Conservation (phyloP, 2,113 vertebrate genomes). For the Nestor notabilis region DNA sequence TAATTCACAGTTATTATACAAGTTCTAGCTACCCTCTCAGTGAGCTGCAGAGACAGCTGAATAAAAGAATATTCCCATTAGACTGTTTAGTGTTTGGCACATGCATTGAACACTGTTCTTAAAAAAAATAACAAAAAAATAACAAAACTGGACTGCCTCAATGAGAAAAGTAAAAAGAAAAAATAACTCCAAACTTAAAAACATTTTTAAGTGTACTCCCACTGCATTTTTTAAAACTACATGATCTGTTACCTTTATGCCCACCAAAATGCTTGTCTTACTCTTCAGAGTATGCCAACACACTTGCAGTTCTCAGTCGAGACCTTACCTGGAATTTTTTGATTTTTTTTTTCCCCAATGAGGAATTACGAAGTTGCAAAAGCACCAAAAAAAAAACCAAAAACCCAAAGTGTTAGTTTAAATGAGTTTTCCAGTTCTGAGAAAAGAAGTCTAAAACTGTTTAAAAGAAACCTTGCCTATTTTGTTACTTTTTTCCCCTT, state of each 20-base stretch:
- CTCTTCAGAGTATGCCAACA: not conserved
- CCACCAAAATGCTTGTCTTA: not conserved
- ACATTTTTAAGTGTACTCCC: not conserved
- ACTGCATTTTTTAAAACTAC: not conserved
- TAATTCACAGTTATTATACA: not conserved
- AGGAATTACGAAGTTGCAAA: not conserved
- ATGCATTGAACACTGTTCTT: not conserved
- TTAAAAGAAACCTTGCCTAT: not conserved
- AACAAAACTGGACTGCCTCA: not conserved
- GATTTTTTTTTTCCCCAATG: not conserved
- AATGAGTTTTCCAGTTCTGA: not conserved
- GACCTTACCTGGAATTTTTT: not conserved
- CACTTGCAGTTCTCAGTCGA: not conserved
- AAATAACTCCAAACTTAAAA: not conserved
- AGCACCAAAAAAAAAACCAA: not conserved
- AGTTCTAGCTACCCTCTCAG: not conserved
- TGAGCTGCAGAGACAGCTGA: not conserved
- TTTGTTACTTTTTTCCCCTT: not conserved
- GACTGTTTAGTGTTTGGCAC: not conserved
- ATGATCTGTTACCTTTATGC: not conserved
- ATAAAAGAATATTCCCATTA: not conserved
- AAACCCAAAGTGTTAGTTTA: not conserved
- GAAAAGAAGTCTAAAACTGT: not conserved
- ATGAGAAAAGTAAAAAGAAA: not conserved
- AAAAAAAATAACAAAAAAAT: not conserved